A percentile compares a stretch with the other conserved stretches of the same genome.
Evolutionary conservation across 2,113 vertebrate genomes (phyloP).

Genomic region (Microtus richardsoni): DNA sequence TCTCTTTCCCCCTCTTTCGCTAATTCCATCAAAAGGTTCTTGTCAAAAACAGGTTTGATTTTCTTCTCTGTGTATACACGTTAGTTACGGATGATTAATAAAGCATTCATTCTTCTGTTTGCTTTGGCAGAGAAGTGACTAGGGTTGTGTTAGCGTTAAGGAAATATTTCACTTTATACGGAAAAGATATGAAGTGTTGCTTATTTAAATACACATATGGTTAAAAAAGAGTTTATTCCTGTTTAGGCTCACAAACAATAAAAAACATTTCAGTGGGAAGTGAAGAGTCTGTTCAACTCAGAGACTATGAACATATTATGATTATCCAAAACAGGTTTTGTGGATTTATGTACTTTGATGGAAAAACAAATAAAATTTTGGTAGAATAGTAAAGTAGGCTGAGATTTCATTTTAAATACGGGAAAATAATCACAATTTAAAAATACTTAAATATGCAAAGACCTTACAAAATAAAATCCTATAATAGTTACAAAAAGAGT

Average conservation of each 20-base stretch:
- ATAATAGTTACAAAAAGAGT: slow-evolving; percentile 29
- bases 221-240: slow-evolving; percentile 64
- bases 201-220: slow-evolving; percentile 76
- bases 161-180: slow-evolving; percentile 85
- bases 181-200: slow-evolving; percentile 84
- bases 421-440: slow-evolving; percentile 38
- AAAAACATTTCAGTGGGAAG: slow-evolving; percentile 69
- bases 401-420: slow-evolving; percentile 49
- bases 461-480: slow-evolving; percentile 5
- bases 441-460: slow-evolving; percentile 39
- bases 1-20: slow-evolving; percentile 2
- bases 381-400: neutral
- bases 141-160: slow-evolving; percentile 83
- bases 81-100: slow-evolving; percentile 90
- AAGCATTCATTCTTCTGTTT: slow-evolving; percentile 89
- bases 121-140: slow-evolving; percentile 87
- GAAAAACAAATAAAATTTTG: slow-evolving; percentile 36
- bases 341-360: slow-evolving; percentile 35
- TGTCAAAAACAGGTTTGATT: slow-evolving; percentile 85
- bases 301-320: slow-evolving; percentile 49
- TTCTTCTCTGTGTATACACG: slow-evolving; percentile 83
- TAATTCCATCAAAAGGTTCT: slow-evolving; percentile 84
- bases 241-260: slow-evolving; percentile 65
- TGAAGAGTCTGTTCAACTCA: slow-evolving; percentile 47
- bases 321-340: slow-evolving; percentile 21